Evolutionary conservation across 2,113 vertebrate genomes (phyloP).

Genomic region (Pholis gunnellus): DNA sequence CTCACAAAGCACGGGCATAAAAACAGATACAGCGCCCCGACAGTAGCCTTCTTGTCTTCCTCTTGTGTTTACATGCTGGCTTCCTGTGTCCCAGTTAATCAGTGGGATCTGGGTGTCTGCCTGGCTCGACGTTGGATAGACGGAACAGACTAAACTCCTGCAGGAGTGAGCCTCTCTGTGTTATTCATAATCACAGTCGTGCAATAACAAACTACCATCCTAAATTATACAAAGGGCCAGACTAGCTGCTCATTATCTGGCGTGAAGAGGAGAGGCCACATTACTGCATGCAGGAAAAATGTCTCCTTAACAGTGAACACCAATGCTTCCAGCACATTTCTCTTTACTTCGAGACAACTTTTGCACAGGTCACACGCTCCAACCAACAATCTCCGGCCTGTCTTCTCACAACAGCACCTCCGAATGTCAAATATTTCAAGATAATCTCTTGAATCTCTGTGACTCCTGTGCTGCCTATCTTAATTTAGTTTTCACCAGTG

Average conservation of each 20-base stretch:
- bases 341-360: background rate
- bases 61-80: conserved; percentile 72
- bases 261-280: conserved; percentile 3
- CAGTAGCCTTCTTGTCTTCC: conserved; percentile 61
- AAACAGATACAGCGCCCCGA: conserved; percentile 30
- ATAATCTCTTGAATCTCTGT: conserved; percentile 53
- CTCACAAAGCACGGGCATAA: conserved; percentile 17
- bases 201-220: conserved; percentile 69
- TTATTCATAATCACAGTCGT: conserved; percentile 62
- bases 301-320: background rate
- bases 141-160: conserved; percentile 75
- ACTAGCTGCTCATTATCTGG: conserved; percentile 58
- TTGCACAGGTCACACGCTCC: background rate
- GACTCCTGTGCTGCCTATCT: conserved; percentile 42
- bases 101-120: conserved; percentile 76
- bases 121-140: conserved; percentile 42
- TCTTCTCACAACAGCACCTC: background rate
- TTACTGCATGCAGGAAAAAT: conserved; percentile 47
- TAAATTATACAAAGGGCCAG: conserved; percentile 57
- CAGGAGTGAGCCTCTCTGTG: conserved; percentile 50
- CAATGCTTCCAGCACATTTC: background rate
- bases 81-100: conserved; percentile 78
- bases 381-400: background rate
- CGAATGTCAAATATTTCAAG: conserved; percentile 29
- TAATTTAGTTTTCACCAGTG: conserved; percentile 45